Percentiles rank a stretch among this genome's conserved stretches.
Conservation (phyloP, 2,888 invertebrate species). For the Cerastoderma edule region DNA sequence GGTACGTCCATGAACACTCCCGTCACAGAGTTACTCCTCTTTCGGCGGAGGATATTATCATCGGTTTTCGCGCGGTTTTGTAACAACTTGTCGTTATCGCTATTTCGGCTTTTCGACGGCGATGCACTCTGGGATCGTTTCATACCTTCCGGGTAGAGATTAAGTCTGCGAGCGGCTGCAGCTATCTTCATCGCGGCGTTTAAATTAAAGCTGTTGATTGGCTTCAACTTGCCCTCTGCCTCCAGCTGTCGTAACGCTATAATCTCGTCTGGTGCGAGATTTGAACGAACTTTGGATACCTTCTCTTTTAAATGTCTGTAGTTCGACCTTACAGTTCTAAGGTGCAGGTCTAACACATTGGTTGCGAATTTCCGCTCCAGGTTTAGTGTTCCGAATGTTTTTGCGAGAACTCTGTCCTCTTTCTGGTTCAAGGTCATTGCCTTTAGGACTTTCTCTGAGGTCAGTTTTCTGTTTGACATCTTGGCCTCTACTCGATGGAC, state of each 20-base stretch:
- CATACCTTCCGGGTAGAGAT: conserved; percentile 57
- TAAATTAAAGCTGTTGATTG: conserved; percentile 64
- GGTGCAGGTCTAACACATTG: conserved; percentile 77
- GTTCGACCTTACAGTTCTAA: conserved; percentile 76
- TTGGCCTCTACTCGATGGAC: too few relatives aligned
- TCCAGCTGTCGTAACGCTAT: conserved; percentile 71
- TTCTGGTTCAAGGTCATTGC: conserved; percentile 78
- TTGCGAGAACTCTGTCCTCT: conserved; percentile 77
- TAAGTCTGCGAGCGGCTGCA: conserved; percentile 74
- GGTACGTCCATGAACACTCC: conserved; percentile 73
- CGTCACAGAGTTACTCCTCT: conserved; percentile 72
- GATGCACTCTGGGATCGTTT: conserved; percentile 32
- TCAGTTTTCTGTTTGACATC: conserved; percentile 50
- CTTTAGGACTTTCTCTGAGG: conserved; percentile 68
- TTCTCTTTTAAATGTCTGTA: conserved; percentile 76
- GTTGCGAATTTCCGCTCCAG: conserved; percentile 75
- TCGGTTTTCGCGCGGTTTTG: conserved; percentile 44
- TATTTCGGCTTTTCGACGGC: not conserved
- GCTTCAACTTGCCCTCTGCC: conserved; percentile 71
- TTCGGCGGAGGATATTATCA: conserved; percentile 33
- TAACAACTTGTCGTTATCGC: conserved; percentile 37
- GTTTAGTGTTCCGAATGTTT: conserved; percentile 75
- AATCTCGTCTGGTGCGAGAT: conserved; percentile 77
- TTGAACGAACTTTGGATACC: conserved; percentile 76
- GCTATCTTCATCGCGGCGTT: conserved; percentile 78